phyloP scores from a whole-genome alignment of 2,888 invertebrate species.

The Apodemia zela region DNA sequence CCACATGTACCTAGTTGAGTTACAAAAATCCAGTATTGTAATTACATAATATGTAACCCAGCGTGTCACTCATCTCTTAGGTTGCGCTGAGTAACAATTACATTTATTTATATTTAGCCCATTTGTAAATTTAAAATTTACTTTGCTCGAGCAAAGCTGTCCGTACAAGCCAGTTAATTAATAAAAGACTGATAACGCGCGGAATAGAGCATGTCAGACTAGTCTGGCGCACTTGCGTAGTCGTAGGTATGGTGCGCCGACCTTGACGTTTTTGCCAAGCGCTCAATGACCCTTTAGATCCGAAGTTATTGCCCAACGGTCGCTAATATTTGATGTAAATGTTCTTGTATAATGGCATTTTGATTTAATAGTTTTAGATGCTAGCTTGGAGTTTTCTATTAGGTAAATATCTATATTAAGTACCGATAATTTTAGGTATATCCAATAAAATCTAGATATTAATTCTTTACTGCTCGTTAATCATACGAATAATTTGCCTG shows the following conservation, averaged over 20 bases:
- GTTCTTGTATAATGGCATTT: constrained; percentile 15
- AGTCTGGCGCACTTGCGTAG: constrained; percentile 34
- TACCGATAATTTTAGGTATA: not conserved
- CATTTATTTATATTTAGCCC: not conserved
- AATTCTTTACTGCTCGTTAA: not conserved
- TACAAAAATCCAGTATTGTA: no score
- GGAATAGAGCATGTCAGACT: constrained; percentile 33
- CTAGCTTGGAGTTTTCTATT: not conserved
- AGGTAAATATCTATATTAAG: not conserved
- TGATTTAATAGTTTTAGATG: not conserved
- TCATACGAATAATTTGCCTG: not conserved
- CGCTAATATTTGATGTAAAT: constrained; percentile 29
- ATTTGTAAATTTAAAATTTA: not conserved
- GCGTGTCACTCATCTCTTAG: not conserved
- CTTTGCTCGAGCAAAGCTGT: not conserved
- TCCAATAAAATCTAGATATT: no score
- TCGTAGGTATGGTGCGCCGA: constrained; percentile 33
- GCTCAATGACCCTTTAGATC: constrained; percentile 40
- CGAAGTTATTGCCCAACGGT: constrained; percentile 34
- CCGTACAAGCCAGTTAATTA: not conserved
- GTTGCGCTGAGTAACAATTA: not conserved
- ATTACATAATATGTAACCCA: no score
- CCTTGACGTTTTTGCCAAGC: constrained; percentile 41
- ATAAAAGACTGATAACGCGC: constrained; percentile 23
- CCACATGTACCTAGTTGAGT: no score